These are phyloP conservation scores for Panurus biarmicus DNA, from an alignment of 2,113 vertebrate genomes.

Conservation along the genomic window DNA sequence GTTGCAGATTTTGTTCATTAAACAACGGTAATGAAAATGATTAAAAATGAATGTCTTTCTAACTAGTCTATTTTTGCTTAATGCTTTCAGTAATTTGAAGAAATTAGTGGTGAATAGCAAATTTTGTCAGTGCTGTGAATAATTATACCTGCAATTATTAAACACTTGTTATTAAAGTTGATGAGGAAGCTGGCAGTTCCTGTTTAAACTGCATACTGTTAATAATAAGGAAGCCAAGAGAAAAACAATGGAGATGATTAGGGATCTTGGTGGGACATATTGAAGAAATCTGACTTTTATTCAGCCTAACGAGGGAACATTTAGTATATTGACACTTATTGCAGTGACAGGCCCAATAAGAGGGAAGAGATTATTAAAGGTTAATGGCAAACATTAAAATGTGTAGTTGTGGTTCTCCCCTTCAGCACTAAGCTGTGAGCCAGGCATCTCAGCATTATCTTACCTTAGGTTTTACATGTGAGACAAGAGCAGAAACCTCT, in stretches of 20 bases:
- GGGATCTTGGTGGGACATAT: neutral
- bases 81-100: neutral
- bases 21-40: neutral
- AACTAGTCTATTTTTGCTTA: neutral
- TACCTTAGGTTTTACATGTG: fast-evolving
- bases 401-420: neutral
- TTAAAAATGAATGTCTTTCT: neutral
- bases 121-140: constrained; percentile 3
- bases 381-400: neutral
- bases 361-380: neutral
- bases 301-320: neutral
- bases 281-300: neutral
- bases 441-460: neutral
- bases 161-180: neutral
- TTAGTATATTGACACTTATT: neutral
- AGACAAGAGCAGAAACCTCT: neutral
- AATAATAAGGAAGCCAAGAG: neutral
- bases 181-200: neutral
- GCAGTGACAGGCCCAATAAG: neutral
- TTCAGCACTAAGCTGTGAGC: neutral
- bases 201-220: neutral
- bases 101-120: constrained; percentile 12
- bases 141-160: constrained; percentile 20
- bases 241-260: neutral
- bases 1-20: neutral